Base-by-base conservation (phyloP, 1,140 invertebrate species). In the Saccostrea glomerata region DNA sequence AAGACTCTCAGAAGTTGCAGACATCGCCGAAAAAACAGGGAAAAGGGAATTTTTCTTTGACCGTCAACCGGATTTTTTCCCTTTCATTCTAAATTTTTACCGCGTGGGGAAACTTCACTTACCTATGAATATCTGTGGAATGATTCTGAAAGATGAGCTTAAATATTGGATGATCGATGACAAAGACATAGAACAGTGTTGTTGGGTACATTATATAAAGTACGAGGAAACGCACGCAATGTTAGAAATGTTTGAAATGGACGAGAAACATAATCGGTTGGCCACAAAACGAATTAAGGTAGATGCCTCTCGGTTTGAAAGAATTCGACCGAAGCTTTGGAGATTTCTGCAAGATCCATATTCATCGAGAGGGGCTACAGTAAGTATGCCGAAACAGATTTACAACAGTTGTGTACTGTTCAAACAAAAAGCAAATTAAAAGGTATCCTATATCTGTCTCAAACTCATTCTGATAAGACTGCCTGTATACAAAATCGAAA, bases 31-130 rank as follows among this genome's bases (percentile, higher is more conserved):
- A 58, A 9, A 56, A 23, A 85, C 85, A 17, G 90, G 87, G 9
- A 85, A 88, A 63, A 84, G 55, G 9, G 98, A 99, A 95, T 99
- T 99, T 95, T 99, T 99, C 96, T 99, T 99, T 95, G 99, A 99
- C 95, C 96, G 99, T 92, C 98, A 99, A 95, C 99, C 99, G 40
- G 98, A 99, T 94, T 98, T 99, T 92, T 99, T 99, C 95, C 97
- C 98, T 82, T 98, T 99, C 94, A 99, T 99, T 93, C 96, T 99
- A 87, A 99, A 99, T 94, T 99, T 99, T 94, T 99, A 99, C 94
- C 96, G 99, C 11, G 82, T 98, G 17, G 98, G 98, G 7, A 99
- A 99, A 95, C 96, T 99, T 58, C 98, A 99, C 95, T 99, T 98
- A 95, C 99, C 98, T 54, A 98, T 98, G 95, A 98, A 99, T 96